Conservation (phyloP, 1,140 invertebrate genomes). For the Penaeus vannamei region DNA sequence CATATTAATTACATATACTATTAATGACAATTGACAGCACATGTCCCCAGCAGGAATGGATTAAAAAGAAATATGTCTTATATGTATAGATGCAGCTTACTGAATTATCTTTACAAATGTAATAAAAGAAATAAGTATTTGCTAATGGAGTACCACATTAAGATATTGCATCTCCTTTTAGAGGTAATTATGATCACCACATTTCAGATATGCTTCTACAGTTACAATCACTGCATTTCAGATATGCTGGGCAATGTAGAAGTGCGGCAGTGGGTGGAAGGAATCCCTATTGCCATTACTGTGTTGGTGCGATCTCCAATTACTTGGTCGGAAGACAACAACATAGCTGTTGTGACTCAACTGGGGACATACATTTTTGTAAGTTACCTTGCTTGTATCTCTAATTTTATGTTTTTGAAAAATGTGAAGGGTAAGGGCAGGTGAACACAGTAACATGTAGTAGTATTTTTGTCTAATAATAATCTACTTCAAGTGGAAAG, state of each 20-base stretch:
- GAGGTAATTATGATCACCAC: background rate
- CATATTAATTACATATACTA: no score
- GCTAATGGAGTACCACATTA: no score
- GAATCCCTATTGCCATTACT: constrained; percentile 42
- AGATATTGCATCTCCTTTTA: no score
- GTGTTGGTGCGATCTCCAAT: constrained; percentile 47
- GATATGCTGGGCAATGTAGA: constrained; percentile 39
- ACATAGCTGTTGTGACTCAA: constrained; percentile 53
- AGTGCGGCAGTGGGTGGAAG: constrained; percentile 38
- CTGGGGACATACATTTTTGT: constrained; percentile 51
- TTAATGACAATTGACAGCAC: no score
- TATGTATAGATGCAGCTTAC: no score
- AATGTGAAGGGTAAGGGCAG: background rate
- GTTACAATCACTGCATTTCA: background rate
- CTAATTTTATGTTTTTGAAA: background rate
- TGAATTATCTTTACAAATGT: no score
- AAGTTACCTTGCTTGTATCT: background rate
- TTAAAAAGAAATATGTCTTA: no score
- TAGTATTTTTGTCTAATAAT: no score
- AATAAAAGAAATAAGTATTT: no score
- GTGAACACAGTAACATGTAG: no score
- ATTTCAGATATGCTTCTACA: background rate
- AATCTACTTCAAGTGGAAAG: no score
- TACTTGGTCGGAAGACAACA: constrained; percentile 51
- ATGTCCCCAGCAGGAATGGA: no score